Conservation (phyloP, 2,888 invertebrate genomes). For the Apotomis turbidana region DNA sequence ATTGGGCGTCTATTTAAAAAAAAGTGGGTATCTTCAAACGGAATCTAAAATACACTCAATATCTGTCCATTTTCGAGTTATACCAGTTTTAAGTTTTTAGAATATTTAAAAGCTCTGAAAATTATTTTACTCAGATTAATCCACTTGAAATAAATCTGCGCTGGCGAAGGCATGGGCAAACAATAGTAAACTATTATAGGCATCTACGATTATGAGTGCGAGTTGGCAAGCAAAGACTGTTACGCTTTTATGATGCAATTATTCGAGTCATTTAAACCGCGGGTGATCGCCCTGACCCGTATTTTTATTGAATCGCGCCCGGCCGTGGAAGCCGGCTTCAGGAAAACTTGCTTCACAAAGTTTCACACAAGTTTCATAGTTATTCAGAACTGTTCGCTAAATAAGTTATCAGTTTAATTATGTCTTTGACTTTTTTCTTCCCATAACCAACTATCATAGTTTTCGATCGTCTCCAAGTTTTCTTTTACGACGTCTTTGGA, state of each 20-base stretch:
- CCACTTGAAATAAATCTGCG: too few relatives aligned
- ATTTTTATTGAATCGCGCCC: slow-evolving; percentile 27
- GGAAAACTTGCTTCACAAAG: background rate
- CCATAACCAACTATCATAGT: too few relatives aligned
- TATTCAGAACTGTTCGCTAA: background rate
- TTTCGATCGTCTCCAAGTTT: too few relatives aligned
- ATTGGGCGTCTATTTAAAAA: too few relatives aligned
- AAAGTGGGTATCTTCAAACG: too few relatives aligned
- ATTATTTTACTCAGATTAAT: too few relatives aligned
- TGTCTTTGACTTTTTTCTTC: background rate
- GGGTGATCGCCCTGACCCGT: slow-evolving; percentile 14
- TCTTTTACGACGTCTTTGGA: too few relatives aligned
- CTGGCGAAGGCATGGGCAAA: too few relatives aligned
- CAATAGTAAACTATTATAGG: background rate
- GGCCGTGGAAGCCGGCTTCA: slow-evolving; percentile 2
- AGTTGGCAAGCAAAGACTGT: background rate
- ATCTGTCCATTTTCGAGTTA: too few relatives aligned
- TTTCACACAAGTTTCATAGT: background rate
- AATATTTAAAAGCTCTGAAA: too few relatives aligned
- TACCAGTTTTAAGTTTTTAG: too few relatives aligned
- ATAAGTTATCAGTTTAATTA: background rate
- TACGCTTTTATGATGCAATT: background rate
- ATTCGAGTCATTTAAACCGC: slow-evolving; percentile 17
- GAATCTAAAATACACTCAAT: too few relatives aligned
- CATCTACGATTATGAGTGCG: background rate